Evolutionary conservation across 2,113 vertebrate species (phyloP), one percentile per base, ranked within the genome.

Genomic region (Paradoxurus hermaphroditus): DNA sequence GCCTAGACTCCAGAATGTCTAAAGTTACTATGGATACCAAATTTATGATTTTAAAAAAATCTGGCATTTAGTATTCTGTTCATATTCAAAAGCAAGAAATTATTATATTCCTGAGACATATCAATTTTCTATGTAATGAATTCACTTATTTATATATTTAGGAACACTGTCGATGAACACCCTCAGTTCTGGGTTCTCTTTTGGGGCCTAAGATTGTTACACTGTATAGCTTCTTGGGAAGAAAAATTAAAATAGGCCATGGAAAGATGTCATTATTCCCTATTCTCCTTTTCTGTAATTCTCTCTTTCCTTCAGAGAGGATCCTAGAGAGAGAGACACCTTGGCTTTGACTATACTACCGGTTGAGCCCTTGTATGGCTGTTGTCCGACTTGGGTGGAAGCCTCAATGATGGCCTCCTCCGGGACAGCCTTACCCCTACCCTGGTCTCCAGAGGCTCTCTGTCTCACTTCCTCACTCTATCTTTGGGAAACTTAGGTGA

Each of bases 61-160:
- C 63, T 77, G 68, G 11, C 34, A 85, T 53, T 93, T 94, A 78
- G 9, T 91, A 27, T 95, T 91, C 46, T 88, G n/a, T 70, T 96
- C 62, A 44, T 65, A 70, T 90, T 91, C 59, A 95, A 90, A 88
- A 77, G 73, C 13, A 90, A 92, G 78, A 91, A 93, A 90, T 93
- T 88, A 95, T 31, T 67, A 19, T 87, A 49, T 44, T 86, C 46
- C 78, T 68, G 10, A 95, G 93, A 91, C 75, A 53, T 53, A 39
- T 81, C 90, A 63, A 65, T 56, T 96, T 91, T 89, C 19, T 78
- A 23, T 68, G 31, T 90, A 62, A 59, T 3, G 10, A 81, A 79
- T 72, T 44, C 1, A 0, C 62, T 53, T 27, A 72, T 62, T 79
- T 67, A 86, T 70, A 70, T 9, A 36, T 29, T 68, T 19, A 83